Evolutionary conservation across 2,797 vertebrate species (phyloP).

Genomic region (Neopelma chrysocephalum): DNA sequence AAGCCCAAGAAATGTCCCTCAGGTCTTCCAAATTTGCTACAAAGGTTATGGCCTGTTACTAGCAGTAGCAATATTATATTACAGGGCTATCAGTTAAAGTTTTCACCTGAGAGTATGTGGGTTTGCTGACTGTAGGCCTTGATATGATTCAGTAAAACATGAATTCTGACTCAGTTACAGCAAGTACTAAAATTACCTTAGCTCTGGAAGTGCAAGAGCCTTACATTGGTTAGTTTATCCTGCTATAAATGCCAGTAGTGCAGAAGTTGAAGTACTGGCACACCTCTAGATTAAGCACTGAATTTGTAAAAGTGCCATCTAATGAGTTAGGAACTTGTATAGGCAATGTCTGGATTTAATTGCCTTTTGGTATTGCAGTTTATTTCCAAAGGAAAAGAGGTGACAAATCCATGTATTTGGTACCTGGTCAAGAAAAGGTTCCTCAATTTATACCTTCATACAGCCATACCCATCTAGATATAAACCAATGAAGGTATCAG

Average conservation of each 20-base stretch:
- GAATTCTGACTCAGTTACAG: neutral
- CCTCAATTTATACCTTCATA: neutral
- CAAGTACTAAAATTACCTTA: neutral
- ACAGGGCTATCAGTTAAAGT: neutral
- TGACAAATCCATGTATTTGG: neutral
- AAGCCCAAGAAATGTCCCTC: neutral
- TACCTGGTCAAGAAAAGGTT: neutral
- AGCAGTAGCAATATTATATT: neutral
- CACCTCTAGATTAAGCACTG: neutral
- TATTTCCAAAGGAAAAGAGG: neutral
- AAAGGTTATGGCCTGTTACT: neutral
- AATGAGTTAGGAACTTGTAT: neutral
- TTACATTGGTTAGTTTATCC: neutral
- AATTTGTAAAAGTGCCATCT: neutral
- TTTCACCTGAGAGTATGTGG: neutral
- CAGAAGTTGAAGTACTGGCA: neutral
- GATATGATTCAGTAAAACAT: neutral
- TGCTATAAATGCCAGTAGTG: neutral
- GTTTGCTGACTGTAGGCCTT: neutral
- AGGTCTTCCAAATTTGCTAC: neutral
- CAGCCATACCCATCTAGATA: neutral
- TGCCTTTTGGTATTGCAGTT: accelerated
- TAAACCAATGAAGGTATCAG: neutral
- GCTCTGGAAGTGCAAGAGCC: neutral
- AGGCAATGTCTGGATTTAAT: neutral